Conservation (phyloP, 2,113 vertebrate species). For the Echinops telfairi region DNA sequence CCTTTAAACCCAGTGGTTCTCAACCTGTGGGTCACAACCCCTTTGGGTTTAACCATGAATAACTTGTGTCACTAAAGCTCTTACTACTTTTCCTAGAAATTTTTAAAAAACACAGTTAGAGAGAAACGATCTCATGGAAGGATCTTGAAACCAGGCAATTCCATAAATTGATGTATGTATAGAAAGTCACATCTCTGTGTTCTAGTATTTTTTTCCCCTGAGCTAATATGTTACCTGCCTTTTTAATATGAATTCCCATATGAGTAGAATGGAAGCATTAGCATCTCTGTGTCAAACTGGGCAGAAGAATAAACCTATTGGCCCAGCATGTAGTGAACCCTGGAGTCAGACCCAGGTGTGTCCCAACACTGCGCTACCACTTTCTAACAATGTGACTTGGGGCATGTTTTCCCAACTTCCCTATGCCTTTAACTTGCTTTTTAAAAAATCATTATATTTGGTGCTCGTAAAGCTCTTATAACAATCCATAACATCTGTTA, state of each 20-base stretch:
- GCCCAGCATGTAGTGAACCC: neutral
- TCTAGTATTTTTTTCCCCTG: neutral
- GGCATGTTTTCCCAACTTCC: neutral
- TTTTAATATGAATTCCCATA: neutral
- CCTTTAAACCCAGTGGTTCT: neutral
- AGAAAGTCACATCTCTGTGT: neutral
- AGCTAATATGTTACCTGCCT: too few relatives aligned
- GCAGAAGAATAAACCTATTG: neutral
- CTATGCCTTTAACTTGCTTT: too few relatives aligned
- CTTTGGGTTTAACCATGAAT: neutral
- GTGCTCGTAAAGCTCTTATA: too few relatives aligned
- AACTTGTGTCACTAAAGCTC: neutral
- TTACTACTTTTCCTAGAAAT: neutral
- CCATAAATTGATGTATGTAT: neutral
- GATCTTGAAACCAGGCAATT: neutral
- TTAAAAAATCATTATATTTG: too few relatives aligned
- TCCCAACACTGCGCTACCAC: neutral
- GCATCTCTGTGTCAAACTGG: neutral
- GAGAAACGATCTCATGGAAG: neutral
- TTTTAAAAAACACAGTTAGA: neutral
- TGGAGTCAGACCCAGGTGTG: neutral
- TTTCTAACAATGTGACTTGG: neutral
- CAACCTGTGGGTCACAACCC: too few relatives aligned
- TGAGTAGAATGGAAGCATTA: neutral
- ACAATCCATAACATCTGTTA: too few relatives aligned